Evolutionary conservation across 2,888 invertebrate genomes (phyloP).

Genomic region (Oeneis ivallda): DNA sequence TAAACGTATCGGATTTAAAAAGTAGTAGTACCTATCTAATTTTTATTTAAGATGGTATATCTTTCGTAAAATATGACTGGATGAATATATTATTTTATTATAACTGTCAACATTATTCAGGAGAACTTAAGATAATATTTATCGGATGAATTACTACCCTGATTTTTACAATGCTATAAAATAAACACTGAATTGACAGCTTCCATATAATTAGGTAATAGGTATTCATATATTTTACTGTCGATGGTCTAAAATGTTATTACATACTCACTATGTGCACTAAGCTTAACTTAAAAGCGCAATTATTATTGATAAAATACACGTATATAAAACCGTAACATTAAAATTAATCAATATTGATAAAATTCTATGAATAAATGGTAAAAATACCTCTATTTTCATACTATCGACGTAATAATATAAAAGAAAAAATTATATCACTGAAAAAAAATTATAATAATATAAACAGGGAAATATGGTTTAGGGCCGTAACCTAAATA

Average conservation of each 20-base stretch:
- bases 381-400: slow-evolving; percentile 31
- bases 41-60: too few species aligned
- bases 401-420: slow-evolving; percentile 21
- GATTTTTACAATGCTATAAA: too few species aligned
- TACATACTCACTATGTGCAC: slow-evolving; percentile 47
- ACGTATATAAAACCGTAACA: too few species aligned
- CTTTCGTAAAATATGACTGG: too few species aligned
- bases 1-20: not conserved
- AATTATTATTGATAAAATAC: too few species aligned
- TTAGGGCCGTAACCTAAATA: too few species aligned
- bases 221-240: not conserved
- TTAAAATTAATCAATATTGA: slow-evolving; percentile 7
- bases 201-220: not conserved
- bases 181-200: not conserved
- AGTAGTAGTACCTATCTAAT: too few species aligned
- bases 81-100: too few species aligned
- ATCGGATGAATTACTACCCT: too few species aligned
- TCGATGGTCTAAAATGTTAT: not conserved
- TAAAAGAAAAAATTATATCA: not conserved
- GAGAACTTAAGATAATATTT: too few species aligned
- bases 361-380: slow-evolving; percentile 28
- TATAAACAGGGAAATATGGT: not conserved
- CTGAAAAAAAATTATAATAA: not conserved
- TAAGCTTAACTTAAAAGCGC: slow-evolving; percentile 22
- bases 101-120: too few species aligned